Evolutionary conservation across 2,113 vertebrate species (phyloP).

Genomic region (Ochotona princeps): DNA sequence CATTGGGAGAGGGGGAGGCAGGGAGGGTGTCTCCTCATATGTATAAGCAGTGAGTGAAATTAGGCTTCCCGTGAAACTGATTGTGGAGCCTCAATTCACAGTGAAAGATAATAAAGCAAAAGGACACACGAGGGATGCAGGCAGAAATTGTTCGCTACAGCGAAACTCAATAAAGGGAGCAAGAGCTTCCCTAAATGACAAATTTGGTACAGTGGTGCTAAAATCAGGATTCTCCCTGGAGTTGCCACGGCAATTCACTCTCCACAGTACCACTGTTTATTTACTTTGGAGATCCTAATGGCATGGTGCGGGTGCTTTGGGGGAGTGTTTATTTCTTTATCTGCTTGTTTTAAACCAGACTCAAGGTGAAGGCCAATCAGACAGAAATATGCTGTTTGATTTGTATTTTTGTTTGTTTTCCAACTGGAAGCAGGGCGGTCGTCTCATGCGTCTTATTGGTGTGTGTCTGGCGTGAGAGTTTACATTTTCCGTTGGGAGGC

Average conservation of each 20-base stretch:
- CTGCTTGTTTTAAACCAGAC: slow-evolving; percentile 83
- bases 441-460: background rate
- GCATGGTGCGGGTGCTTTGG: slow-evolving; percentile 66
- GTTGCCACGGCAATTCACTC: slow-evolving; percentile 80
- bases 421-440: background rate
- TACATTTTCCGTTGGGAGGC: background rate
- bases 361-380: slow-evolving; percentile 82
- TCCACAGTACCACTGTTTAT: slow-evolving; percentile 86
- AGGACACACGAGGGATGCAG: slow-evolving; percentile 89
- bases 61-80: slow-evolving; percentile 88
- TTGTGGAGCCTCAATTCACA: slow-evolving; percentile 86
- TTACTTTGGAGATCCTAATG: slow-evolving; percentile 88
- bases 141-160: slow-evolving; percentile 89
- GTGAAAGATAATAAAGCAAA: slow-evolving; percentile 89
- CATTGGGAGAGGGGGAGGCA: slow-evolving; percentile 77
- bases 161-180: slow-evolving; percentile 90
- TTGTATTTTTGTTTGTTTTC: slow-evolving; percentile 75
- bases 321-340: slow-evolving; percentile 84
- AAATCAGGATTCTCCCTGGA: slow-evolving; percentile 86
- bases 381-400: slow-evolving; percentile 69
- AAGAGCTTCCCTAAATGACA: slow-evolving; percentile 89
- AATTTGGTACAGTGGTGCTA: slow-evolving; percentile 88
- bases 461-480: background rate
- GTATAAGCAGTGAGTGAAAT: slow-evolving; percentile 88
- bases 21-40: slow-evolving; percentile 82